Conservation (phyloP, 2,797 vertebrate species). For the Tauraco hartlaubi region DNA sequence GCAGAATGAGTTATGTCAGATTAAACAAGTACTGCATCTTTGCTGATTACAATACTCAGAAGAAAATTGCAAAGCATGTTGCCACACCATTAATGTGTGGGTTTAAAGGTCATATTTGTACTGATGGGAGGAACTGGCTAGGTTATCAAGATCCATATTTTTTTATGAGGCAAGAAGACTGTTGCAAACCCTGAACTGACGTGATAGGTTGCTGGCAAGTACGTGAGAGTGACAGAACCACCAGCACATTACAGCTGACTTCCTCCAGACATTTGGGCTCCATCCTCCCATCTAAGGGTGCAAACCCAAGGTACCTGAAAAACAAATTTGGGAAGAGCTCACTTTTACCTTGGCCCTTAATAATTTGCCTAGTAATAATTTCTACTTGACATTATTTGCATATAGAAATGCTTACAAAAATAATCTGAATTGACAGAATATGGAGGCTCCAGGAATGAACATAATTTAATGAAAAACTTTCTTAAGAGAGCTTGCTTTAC, state of each 20-base stretch:
- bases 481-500: background rate
- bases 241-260: accelerated
- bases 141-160: background rate
- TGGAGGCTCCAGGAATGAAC: background rate
- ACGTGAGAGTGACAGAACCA: background rate
- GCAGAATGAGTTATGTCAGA: constrained; percentile 63
- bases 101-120: constrained; percentile 7
- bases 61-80: constrained; percentile 37
- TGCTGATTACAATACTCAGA: constrained; percentile 54
- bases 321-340: background rate
- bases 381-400: accelerated
- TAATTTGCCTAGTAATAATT: background rate
- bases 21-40: constrained; percentile 24
- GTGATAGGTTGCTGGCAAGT: background rate
- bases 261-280: background rate
- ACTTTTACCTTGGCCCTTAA: background rate
- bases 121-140: background rate
- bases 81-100: background rate
- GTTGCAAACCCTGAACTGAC: background rate
- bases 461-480: background rate
- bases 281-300: background rate
- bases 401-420: background rate
- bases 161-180: background rate
- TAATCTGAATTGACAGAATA: background rate
- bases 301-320: background rate